These are phyloP conservation scores for Dione vanillae DNA, from an alignment of 2,888 invertebrate species.

Conservation along the genomic window DNA sequence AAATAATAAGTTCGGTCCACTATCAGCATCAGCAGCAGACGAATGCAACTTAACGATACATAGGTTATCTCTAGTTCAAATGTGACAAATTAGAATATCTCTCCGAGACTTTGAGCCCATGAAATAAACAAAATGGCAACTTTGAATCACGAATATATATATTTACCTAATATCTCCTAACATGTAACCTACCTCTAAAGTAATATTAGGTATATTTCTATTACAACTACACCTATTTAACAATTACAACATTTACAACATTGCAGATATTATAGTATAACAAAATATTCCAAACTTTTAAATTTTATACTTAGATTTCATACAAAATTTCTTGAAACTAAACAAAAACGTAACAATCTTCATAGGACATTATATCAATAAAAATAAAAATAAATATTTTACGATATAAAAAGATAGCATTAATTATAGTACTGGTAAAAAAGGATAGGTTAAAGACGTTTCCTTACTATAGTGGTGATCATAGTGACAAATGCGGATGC, in stretches of 20 bases:
- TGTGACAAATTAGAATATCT: conserved; percentile 28
- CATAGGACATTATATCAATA: background rate
- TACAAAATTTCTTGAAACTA: too few species aligned
- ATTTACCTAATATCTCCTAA: background rate
- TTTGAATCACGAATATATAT: background rate
- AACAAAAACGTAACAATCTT: background rate
- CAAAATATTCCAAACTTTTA: background rate
- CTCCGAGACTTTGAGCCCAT: conserved; percentile 29
- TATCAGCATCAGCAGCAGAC: background rate
- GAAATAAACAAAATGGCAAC: background rate
- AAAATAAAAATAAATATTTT: background rate
- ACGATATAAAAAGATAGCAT: background rate
- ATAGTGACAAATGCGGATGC: conserved; percentile 74
- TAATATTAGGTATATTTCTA: background rate
- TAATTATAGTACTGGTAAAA: background rate
- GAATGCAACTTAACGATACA: conserved; percentile 9
- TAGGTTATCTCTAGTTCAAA: conserved; percentile 30
- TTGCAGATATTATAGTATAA: background rate
- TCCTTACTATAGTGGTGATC: conserved; percentile 69
- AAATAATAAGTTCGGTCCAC: background rate
- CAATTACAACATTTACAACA: too few species aligned
- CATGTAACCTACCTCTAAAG: background rate
- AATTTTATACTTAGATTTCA: too few species aligned
- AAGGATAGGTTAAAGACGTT: conserved; percentile 17
- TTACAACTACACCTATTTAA: background rate